Evolutionary conservation across 1,140 invertebrate species (phyloP).

Genomic region (Anastrepha obliqua): DNA sequence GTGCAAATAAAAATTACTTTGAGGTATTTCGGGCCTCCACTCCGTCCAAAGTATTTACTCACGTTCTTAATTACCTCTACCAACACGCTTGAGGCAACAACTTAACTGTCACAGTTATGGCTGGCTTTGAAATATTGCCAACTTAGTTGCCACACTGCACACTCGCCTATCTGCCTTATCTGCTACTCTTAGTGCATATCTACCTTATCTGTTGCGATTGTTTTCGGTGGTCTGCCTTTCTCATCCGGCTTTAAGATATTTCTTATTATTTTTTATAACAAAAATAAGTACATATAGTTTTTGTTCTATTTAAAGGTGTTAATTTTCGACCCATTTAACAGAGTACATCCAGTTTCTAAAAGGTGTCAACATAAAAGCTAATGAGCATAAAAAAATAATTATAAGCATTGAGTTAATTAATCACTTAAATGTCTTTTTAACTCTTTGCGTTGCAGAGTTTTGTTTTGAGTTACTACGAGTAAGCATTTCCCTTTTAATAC

Average conservation of each 20-base stretch:
- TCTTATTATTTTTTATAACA: neutral
- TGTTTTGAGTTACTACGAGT: neutral
- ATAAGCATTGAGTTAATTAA: slow-evolving; percentile 16
- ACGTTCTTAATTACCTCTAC: slow-evolving; percentile 40
- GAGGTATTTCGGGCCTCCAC: slow-evolving; percentile 10
- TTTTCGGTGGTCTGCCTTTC: slow-evolving; percentile 5
- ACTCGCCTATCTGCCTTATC: neutral
- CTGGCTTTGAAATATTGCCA: slow-evolving; percentile 29
- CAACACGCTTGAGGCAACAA: neutral
- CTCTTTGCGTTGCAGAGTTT: neutral
- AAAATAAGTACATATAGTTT: neutral
- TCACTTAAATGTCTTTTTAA: neutral
- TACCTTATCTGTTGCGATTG: slow-evolving; percentile 19
- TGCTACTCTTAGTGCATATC: neutral
- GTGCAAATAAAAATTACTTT: slow-evolving; percentile 28
- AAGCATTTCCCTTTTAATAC: neutral
- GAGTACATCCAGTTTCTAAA: neutral
- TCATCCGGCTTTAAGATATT: neutral
- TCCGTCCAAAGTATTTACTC: neutral
- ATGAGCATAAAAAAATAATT: slow-evolving; percentile 1
- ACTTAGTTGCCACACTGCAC: slow-evolving; percentile 18
- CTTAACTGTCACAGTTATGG: slow-evolving; percentile 22
- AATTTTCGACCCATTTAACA: slow-evolving; percentile 12
- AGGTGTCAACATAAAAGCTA: slow-evolving; percentile 45
- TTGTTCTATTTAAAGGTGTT: slow-evolving; percentile 5